Base-by-base conservation (phyloP, 2,888 invertebrate species). In the Limenitis arthemis region DNA sequence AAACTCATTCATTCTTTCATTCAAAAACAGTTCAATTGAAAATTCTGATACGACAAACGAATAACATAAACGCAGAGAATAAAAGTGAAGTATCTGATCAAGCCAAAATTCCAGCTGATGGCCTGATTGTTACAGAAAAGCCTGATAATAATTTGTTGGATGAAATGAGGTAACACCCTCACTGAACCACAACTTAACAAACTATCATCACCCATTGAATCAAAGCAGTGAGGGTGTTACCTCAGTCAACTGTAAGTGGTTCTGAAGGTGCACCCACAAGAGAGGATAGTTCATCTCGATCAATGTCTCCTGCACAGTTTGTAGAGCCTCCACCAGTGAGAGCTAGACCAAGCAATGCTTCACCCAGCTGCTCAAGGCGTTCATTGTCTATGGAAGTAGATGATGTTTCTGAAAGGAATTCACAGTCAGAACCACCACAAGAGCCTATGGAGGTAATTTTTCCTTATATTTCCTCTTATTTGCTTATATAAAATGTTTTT, bases 331-430 rank as follows among this genome's bases (percentile, higher is more conserved):
- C 83, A 9, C 83, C 85, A 12, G 80, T 85, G 11, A 62, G 77
- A 47, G 80, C 79, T 0, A 61, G 82, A 47, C 70, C 72, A 32
- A 75, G 59, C 57, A 77, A 72, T 70, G 76, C 80, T 8, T 85
- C 84, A n/a, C 84, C 85, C 2, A 85, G 85, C 62, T 86, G 84
- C 58, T 86, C 85, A 36, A 66, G 85, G 44, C 75, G 85, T 44
- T 86, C 85, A 39, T 69, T 85, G 6, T 86, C 85, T 5, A 86
- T 86, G 85, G 85, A 86, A 64, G 85, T 86, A 33, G 85, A 86
- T 76, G 85, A 86, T 68, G 69, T 73, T 31, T 81, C 84, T 59
- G 85, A 86, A 53, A 75, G 80, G 61, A 82, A 77, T 68, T 83
- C 79, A 60, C 84, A 84, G 57, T 78, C 74, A 40, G 85, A 85